phyloP scores from a whole-genome alignment of 2,797 vertebrate species.

The Neopelma chrysocephalum region DNA sequence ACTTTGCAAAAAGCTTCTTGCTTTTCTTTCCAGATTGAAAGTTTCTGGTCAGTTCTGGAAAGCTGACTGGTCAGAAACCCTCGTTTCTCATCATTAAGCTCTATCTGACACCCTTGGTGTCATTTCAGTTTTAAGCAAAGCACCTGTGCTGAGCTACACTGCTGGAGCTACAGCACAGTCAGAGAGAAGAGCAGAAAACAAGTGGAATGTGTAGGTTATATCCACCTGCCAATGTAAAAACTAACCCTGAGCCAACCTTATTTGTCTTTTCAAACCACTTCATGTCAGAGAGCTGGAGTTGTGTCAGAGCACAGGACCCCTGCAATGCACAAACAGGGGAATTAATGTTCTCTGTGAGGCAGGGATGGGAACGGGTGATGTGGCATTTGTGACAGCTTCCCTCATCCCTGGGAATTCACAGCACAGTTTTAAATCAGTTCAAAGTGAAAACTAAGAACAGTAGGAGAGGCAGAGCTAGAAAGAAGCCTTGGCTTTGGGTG shows the following conservation, averaged over 20 bases:
- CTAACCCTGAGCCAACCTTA: not conserved
- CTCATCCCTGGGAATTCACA: not conserved
- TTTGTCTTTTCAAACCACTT: not conserved
- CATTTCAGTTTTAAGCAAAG: not conserved
- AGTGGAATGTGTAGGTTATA: not conserved
- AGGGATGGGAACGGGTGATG: not conserved
- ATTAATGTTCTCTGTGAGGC: not conserved
- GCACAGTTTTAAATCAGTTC: not conserved
- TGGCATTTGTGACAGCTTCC: slow-evolving; percentile 21
- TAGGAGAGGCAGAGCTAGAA: slow-evolving; percentile 24
- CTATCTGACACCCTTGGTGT: not conserved
- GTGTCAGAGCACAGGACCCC: not conserved
- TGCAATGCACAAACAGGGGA: not conserved
- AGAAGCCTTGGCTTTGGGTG: slow-evolving; percentile 29
- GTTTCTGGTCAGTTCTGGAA: not conserved
- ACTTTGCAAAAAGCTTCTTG: not conserved
- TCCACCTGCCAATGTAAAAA: not conserved
- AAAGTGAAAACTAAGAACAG: slow-evolving; percentile 38
- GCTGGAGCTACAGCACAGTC: not conserved
- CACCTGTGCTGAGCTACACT: not conserved
- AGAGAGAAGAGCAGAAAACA: not conserved
- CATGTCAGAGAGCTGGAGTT: not conserved
- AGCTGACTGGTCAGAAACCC: not conserved
- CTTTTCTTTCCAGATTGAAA: not conserved
- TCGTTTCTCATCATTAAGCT: not conserved